A percentile compares a stretch with the other conserved stretches of the same genome.
These are phyloP conservation scores for Etheostoma perlongum DNA, from an alignment of 2,797 vertebrate genomes.

Conservation along the genomic window DNA sequence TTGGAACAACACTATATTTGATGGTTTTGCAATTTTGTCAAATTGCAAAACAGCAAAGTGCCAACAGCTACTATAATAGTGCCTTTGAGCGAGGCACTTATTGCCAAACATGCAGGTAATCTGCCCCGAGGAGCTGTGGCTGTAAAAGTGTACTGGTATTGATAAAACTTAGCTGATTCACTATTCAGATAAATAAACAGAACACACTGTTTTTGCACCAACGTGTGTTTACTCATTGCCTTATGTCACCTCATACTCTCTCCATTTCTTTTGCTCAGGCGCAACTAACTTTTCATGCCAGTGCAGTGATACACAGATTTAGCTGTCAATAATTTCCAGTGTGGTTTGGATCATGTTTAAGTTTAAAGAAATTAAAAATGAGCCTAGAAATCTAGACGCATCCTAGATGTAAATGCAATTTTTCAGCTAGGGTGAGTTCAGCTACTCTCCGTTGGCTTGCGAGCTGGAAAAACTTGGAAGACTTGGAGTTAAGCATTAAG, in stretches of 20 bases:
- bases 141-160: not conserved
- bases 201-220: not conserved
- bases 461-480: too few species aligned
- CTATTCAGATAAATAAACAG: constrained; percentile 5
- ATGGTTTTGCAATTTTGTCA: not conserved
- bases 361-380: not conserved
- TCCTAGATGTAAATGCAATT: too few species aligned
- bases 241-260: not conserved
- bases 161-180: not conserved
- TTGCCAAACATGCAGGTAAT: not conserved
- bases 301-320: not conserved
- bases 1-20: not conserved
- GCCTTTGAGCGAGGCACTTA: not conserved
- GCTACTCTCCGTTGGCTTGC: too few species aligned
- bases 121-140: not conserved
- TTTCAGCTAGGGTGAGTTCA: too few species aligned
- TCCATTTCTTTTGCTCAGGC: not conserved
- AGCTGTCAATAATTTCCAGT: not conserved
- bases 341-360: constrained; percentile 11
- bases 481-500: too few species aligned
- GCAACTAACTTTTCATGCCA: not conserved
- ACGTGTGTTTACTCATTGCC: not conserved
- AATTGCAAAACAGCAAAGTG: constrained; percentile 9
- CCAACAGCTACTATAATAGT: not conserved
- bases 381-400: too few species aligned